Conservation (phyloP, 2,797 vertebrate genomes). For the Dallia pectoralis region DNA sequence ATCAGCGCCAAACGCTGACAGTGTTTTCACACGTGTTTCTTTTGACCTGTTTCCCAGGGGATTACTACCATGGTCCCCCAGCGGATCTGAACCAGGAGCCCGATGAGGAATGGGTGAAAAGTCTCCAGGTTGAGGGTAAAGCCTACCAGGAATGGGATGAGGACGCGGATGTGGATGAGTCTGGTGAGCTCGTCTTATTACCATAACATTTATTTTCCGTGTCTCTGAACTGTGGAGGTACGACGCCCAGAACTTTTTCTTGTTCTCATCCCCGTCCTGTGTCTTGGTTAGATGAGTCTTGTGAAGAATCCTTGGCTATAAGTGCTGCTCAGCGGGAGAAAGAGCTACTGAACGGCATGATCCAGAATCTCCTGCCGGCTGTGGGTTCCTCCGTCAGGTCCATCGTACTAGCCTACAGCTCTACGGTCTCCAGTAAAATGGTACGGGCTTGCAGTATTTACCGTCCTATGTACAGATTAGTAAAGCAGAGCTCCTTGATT, state of each 20-base stretch:
- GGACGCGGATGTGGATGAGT: conserved; percentile 96
- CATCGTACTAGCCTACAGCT: conserved; percentile 91
- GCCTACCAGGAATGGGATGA: conserved; percentile 96
- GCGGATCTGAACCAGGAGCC: conserved; percentile 83
- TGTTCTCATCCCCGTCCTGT: background rate
- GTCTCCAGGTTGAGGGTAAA: conserved; percentile 84
- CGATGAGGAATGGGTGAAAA: conserved; percentile 90
- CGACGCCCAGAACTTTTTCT: background rate
- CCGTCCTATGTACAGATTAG: background rate
- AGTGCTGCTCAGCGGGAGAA: conserved; percentile 88
- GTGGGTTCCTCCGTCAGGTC: conserved; percentile 90
- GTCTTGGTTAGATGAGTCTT: conserved; percentile 78
- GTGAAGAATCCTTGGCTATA: conserved; percentile 79
- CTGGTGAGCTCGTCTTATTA: conserved; percentile 72
- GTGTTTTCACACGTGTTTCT: background rate
- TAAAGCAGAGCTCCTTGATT: background rate
- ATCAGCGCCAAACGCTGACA: background rate
- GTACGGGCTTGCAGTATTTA: conserved; percentile 60
- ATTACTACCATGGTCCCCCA: conserved; percentile 85
- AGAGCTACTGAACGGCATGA: conserved; percentile 86
- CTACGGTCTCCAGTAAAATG: conserved; percentile 94
- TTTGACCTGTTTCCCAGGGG: conserved; percentile 67
- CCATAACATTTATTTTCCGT: background rate
- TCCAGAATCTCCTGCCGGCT: conserved; percentile 88
- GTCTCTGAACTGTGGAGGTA: background rate